Evolutionary conservation across 2,797 vertebrate species (phyloP).

Genomic region (Diplodus puntazzo): DNA sequence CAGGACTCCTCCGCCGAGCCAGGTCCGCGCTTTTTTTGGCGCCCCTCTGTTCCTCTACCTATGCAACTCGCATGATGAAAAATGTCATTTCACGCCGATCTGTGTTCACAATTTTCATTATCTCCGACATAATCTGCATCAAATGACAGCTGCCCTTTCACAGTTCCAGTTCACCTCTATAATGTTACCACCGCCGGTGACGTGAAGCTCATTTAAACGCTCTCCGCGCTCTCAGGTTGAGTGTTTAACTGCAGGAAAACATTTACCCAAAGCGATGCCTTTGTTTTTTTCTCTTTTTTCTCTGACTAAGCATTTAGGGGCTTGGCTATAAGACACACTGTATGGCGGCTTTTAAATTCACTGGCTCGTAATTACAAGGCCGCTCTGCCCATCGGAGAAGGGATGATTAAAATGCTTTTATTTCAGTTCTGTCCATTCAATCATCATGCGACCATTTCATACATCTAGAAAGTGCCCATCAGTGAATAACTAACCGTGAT

Average conservation of each 20-base stretch:
- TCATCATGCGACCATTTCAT: neutral
- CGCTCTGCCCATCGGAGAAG: conserved; percentile 13
- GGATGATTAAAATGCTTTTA: neutral
- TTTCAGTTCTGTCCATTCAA: neutral
- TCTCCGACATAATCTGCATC: conserved; percentile 47
- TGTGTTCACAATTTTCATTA: conserved; percentile 56
- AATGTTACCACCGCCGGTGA: conserved; percentile 21
- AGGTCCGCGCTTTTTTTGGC: conserved; percentile 41
- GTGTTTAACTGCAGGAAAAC: conserved; percentile 1
- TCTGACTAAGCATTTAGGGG: neutral
- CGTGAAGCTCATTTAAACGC: conserved; percentile 32
- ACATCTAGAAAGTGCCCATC: neutral
- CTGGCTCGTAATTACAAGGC: neutral
- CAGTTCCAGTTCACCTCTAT: conserved; percentile 45
- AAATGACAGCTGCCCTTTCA: conserved; percentile 51
- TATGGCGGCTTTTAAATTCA: conserved; percentile 14
- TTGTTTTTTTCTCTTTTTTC: conserved; percentile 13
- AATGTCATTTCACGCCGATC: conserved; percentile 57
- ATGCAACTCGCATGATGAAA: conserved; percentile 28
- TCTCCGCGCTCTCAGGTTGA: conserved; percentile 12
- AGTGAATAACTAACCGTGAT: neutral
- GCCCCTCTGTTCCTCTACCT: conserved; percentile 35
- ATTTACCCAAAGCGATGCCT: neutral
- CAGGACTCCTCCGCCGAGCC: conserved; percentile 55
- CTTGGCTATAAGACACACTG: neutral